These are phyloP conservation scores for Rhynchopsitta pachyrhyncha DNA, from an alignment of 2,113 vertebrate species.

Conservation along the genomic window DNA sequence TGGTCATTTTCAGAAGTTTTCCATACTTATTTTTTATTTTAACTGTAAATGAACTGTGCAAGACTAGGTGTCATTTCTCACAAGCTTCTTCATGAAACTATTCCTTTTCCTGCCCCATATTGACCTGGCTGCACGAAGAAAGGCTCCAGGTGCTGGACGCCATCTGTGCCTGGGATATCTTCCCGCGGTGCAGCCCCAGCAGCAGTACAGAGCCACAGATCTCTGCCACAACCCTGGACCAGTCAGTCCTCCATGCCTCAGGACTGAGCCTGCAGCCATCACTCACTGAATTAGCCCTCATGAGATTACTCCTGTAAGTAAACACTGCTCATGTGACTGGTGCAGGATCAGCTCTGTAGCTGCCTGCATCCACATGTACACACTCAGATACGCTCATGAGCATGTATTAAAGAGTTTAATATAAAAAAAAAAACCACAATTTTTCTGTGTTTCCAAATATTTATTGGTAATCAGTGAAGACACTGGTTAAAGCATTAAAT, in stretches of 20 bases:
- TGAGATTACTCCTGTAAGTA: conserved; percentile 1
- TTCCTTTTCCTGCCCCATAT: not conserved
- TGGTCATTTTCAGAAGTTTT: not conserved
- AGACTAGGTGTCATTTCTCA: not conserved
- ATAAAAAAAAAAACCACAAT: not conserved
- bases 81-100: not conserved
- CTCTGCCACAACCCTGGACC: not conserved
- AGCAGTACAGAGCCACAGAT: not conserved
- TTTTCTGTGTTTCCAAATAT: not conserved
- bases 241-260: not conserved
- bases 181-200: not conserved
- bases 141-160: not conserved
- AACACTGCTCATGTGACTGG: not conserved
- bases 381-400: not conserved
- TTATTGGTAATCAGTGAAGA: not conserved
- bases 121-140: not conserved
- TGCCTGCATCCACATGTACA: not conserved
- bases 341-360: not conserved
- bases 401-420: not conserved
- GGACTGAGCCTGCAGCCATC: not conserved
- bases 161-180: not conserved
- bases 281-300: conserved; percentile 6
- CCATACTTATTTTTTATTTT: not conserved
- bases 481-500: not conserved
- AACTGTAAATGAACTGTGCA: not conserved